These are phyloP conservation scores for Megalonaias nervosa DNA, from an alignment of 1,140 invertebrate species.

Conservation along the genomic window DNA sequence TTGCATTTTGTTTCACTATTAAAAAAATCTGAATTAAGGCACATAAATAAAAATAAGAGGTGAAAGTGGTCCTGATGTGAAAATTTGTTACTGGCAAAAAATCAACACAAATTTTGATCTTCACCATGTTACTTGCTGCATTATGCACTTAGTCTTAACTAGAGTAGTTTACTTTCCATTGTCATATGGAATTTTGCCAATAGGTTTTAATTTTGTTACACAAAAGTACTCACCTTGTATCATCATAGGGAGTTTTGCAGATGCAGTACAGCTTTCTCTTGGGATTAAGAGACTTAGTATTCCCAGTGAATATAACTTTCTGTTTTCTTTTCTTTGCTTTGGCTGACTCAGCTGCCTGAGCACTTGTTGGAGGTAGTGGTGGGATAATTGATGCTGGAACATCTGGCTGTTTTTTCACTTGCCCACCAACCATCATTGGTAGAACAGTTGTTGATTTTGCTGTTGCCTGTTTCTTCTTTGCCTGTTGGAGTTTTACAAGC, in stretches of 20 bases:
- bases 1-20: not conserved
- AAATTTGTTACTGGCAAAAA: too few species aligned
- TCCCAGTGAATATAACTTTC: conserved; percentile 65
- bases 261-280: conserved; percentile 87
- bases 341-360: conserved; percentile 27
- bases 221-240: conserved; percentile 72
- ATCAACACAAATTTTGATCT: too few species aligned
- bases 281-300: conserved; percentile 45
- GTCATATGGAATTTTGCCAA: not conserved
- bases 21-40: not conserved
- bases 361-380: conserved; percentile 24
- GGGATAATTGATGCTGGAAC: conserved; percentile 21
- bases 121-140: too few species aligned
- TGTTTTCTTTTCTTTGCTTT: conserved; percentile 61
- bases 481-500: too few species aligned
- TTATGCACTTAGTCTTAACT: not conserved
- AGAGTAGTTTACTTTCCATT: not conserved
- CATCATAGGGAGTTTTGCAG: conserved; percentile 95
- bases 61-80: too few species aligned
- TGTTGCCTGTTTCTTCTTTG: too few species aligned
- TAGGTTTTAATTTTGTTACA: not conserved
- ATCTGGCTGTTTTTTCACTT: conserved; percentile 6
- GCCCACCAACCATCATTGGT: too few species aligned
- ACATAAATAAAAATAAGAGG: not conserved
- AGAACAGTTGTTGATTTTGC: too few species aligned